phyloP scores from a whole-genome alignment of 2,797 vertebrate genomes.

The Trachops cirrhosus region DNA sequence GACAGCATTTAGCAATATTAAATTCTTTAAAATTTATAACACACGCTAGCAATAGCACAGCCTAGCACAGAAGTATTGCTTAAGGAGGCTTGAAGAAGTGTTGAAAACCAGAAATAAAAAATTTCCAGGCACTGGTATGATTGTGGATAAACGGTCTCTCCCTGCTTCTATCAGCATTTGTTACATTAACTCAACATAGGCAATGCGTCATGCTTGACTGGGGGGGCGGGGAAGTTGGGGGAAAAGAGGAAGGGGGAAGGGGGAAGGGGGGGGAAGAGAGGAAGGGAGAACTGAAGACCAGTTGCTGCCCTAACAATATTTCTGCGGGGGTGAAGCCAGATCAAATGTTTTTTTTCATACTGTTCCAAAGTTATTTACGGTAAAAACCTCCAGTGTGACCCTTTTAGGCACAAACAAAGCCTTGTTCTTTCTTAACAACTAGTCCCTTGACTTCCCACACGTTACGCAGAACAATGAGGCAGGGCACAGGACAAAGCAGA shows the following conservation, averaged over 20 bases:
- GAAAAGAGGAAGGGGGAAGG: neutral
- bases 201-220: constrained; percentile 51
- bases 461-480: constrained; percentile 69
- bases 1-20: neutral
- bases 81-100: constrained; percentile 22
- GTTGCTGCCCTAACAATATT: constrained; percentile 69
- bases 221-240: neutral
- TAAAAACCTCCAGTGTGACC: constrained; percentile 75
- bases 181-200: constrained; percentile 56
- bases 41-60: neutral
- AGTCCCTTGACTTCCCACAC: constrained; percentile 66
- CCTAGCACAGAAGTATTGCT: neutral
- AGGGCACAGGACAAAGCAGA: constrained; percentile 62
- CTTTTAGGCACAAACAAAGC: constrained; percentile 77
- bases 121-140: constrained; percentile 58
- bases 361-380: constrained; percentile 80
- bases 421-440: constrained; percentile 80
- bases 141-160: constrained; percentile 45
- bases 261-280: neutral
- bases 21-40: constrained; percentile 44
- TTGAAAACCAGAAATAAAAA: constrained; percentile 49
- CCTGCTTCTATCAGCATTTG: constrained; percentile 68
- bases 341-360: constrained; percentile 82
- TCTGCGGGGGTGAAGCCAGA: constrained; percentile 75
- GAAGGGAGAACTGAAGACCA: constrained; percentile 52